These are phyloP conservation scores for Psephotus haematonotus DNA, from an alignment of 2,113 vertebrate genomes.

Conservation along the genomic window DNA sequence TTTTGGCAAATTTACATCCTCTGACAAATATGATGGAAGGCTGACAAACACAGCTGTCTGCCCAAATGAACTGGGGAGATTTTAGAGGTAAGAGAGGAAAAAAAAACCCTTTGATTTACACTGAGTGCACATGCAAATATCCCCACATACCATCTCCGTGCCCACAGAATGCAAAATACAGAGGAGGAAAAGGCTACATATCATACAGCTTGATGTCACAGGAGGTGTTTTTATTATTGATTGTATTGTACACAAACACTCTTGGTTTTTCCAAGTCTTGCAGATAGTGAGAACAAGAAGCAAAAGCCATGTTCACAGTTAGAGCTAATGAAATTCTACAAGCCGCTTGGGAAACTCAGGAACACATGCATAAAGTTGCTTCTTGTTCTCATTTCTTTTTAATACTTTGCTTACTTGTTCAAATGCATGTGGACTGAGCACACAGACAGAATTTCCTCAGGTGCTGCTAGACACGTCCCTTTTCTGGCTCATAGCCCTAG, in stretches of 20 bases:
- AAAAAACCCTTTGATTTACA: neutral
- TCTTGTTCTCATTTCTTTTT: neutral
- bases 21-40: neutral
- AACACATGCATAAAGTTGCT: neutral
- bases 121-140: neutral
- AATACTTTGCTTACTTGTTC: neutral
- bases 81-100: neutral
- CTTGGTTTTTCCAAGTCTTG: neutral
- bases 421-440: neutral
- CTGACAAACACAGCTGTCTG: neutral
- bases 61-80: neutral
- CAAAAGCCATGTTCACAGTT: neutral
- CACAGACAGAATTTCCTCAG: neutral
- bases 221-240: neutral
- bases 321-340: conserved; percentile 14
- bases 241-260: neutral
- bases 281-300: conserved; percentile 1
- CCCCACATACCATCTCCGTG: neutral
- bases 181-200: neutral
- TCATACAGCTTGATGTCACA: neutral
- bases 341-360: neutral
- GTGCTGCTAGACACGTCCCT: neutral
- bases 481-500: neutral
- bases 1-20: neutral
- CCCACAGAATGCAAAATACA: neutral